phyloP scores from a whole-genome alignment of 2,113 vertebrate genomes.

The Amblyopsis rosae region DNA sequence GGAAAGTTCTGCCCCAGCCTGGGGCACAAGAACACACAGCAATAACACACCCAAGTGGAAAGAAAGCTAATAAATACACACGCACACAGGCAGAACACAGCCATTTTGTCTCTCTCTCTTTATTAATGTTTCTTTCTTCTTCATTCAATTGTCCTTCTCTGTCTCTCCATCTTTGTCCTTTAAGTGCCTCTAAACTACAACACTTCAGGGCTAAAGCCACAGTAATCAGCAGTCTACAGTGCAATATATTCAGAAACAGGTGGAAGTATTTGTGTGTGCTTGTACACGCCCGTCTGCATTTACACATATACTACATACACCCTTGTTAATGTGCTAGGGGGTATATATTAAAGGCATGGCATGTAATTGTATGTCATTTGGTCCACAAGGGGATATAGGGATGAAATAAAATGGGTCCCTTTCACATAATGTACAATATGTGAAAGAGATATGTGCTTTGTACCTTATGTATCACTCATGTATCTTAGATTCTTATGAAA shows the following conservation, averaged over 20 bases:
- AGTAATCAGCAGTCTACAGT: conserved; percentile 59
- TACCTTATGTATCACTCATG: too few relatives aligned
- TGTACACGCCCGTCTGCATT: neutral
- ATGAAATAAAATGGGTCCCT: too few relatives aligned
- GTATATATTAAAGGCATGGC: too few relatives aligned
- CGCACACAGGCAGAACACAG: conserved; percentile 22
- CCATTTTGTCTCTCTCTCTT: neutral
- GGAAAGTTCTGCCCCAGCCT: conserved; percentile 53
- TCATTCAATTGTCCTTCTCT: conserved; percentile 22
- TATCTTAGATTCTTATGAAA: too few relatives aligned
- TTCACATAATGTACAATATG: too few relatives aligned
- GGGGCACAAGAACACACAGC: conserved; percentile 36
- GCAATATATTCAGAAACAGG: conserved; percentile 37
- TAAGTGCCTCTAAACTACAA: conserved; percentile 66
- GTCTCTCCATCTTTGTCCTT: conserved; percentile 38
- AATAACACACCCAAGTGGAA: conserved; percentile 10
- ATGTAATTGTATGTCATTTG: too few relatives aligned
- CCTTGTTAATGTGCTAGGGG: neutral
- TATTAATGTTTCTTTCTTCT: conserved; percentile 19
- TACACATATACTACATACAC: too few relatives aligned
- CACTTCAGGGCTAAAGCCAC: conserved; percentile 73
- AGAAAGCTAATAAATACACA: conserved; percentile 5
- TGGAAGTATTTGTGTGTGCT: conserved; percentile 14
- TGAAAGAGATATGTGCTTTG: too few relatives aligned
- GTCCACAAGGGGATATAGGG: too few relatives aligned